Base-by-base conservation (phyloP, 2,113 vertebrate species). In the Oenanthe melanoleuca region DNA sequence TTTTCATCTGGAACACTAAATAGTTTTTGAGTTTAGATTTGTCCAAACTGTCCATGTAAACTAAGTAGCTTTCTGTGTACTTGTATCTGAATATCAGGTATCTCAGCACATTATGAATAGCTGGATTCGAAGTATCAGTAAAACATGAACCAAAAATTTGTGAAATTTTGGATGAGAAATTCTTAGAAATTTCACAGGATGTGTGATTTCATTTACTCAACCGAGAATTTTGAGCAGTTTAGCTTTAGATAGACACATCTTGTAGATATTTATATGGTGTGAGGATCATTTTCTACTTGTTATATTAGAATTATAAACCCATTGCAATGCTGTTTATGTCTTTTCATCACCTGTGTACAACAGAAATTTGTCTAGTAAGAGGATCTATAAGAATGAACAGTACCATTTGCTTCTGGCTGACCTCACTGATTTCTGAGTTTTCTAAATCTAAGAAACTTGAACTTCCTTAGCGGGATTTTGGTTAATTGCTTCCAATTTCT, bases 161-260 rank as follows among this genome's bases (percentile, higher is more conserved):
- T 78, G 60, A 70, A n/a, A 53, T 77, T 60, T 56, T 88, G 45
- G 22, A 69, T 73, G 79, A 95, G 81, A 78, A 96, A 86, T 84
- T 90, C 80, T 45, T 96, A 86, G 80, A 97, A 96, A 94, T 69
- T 92, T 94, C 49, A 92, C 63, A 78, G 40, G 88, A 94, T 89
- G 74, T 42, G 13, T 55, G 87, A 81, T 93, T 95, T 96, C 29
- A 88, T 95, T 97, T 88, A 89, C 45, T 83, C 73, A 93, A 69
- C 38, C 12, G 44, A 96, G 50, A 90, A 67, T 82, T 93, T 75
- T 89, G 69, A 89, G 38, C 64, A 92, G 49, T 86, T 95, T 96
- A 92, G 28, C 71, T 96, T 94, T 96, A 92, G 72, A 69, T 61
- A 73, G 50, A 82, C 34, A 63, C 47, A 33, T 16, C 11, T 72